phyloP scores from a whole-genome alignment of 2,797 vertebrate genomes.

The Discoglossus pictus region DNA sequence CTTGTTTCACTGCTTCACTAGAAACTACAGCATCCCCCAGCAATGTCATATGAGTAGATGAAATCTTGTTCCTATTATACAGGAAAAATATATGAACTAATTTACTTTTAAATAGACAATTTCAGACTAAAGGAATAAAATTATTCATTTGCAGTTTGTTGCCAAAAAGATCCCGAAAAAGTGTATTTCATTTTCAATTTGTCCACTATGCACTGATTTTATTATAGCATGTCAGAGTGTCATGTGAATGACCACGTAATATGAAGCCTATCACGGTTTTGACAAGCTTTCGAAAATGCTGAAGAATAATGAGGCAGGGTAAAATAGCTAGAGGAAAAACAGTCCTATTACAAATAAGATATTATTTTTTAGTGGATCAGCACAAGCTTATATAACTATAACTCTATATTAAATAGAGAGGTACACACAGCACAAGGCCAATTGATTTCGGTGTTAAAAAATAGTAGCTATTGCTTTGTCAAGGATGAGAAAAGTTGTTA shows the following conservation, averaged over 20 bases:
- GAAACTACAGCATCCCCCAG: too few relatives aligned
- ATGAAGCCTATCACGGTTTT: conserved; percentile 5
- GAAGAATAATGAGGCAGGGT: conserved; percentile 1
- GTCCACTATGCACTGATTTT: not conserved
- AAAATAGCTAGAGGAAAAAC: conserved; percentile 8
- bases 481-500: not conserved
- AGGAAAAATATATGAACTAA: not conserved
- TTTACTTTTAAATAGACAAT: not conserved
- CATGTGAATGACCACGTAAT: conserved; percentile 2
- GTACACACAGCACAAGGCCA: not conserved
- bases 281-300: conserved; percentile 4
- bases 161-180: not conserved
- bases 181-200: conserved; percentile 1
- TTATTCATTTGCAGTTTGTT: not conserved
- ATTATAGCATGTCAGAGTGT: not conserved
- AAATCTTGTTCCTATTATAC: too few relatives aligned
- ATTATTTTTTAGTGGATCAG: not conserved
- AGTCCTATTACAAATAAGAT: not conserved
- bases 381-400: conserved; percentile 1
- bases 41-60: too few relatives aligned
- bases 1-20: too few relatives aligned
- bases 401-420: conserved; percentile 2
- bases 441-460: not conserved
- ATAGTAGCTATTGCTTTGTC: not conserved
- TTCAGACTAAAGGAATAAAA: not conserved